Base-by-base conservation (phyloP, 2,888 invertebrate species). In the Thereva nobilitata region DNA sequence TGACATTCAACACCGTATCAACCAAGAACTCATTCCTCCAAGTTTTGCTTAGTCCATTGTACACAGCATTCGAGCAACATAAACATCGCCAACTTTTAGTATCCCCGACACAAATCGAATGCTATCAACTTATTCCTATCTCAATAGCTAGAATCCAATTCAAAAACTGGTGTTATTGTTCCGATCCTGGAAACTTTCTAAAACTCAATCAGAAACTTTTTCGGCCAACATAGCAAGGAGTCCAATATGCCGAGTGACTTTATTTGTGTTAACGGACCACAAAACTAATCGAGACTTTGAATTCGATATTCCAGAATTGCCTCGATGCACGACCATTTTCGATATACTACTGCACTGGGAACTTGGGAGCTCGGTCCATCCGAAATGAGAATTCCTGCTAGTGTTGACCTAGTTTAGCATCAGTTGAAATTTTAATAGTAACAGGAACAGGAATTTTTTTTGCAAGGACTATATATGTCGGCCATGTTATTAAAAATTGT, bases 181-280 rank as follows among this genome's bases (percentile, higher is more conserved):
- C 41, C 40, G 49, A 61, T 41, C 50, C 61, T n/a, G 23, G 50
- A 61, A 61, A 61, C 50, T 61, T 61, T 47, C 41, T 41, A 34
- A 23, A 61, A 61, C 50, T 61, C 61, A 61, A 61, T 61, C 61
- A 61, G 61, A 61, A 61, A 61, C 12, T 61, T 50, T 61, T 41
- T 50, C 50, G 61, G 40, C 41, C 34, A n/a, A 23, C 23, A 23
- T 23, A 23, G 23, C 23, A 23, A 23, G 23, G 23, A 23, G 23
- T 23, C 23, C 23, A 23, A 23, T 40, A 50, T 49, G 50, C 34
- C 50, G 34, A 61, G 23, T 23, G 50, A 40, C 61, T 61, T 50
- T 49, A 49, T 61, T 61, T 61, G 49, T 49, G 61, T 49, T 61
- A 61, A 38, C 61, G 40, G 49, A 42, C 61, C 61, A 40, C 61